Evolutionary conservation across 1,140 invertebrate genomes (phyloP).

Genomic region (Aporrectodea caliginosa): DNA sequence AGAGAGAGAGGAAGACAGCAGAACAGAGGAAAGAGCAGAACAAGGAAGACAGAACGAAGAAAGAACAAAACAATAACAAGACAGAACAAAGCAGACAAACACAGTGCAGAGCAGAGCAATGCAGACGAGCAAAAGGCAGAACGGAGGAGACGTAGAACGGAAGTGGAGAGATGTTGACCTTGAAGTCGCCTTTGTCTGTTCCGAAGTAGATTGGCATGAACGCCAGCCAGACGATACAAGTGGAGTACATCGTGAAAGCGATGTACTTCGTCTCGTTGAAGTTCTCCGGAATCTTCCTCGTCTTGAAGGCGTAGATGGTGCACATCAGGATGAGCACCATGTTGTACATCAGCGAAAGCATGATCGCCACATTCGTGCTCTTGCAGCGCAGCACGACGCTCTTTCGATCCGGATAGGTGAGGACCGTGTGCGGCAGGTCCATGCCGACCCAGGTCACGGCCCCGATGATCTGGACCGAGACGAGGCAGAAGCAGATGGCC

Average conservation of each 20-base stretch:
- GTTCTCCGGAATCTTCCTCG: slow-evolving; percentile 82
- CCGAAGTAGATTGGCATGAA: slow-evolving; percentile 67
- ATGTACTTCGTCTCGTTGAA: slow-evolving; percentile 89
- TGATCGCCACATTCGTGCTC: slow-evolving; percentile 76
- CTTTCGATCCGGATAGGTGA: slow-evolving; percentile 26
- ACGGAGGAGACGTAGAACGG: too few species aligned
- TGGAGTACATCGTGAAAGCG: slow-evolving; percentile 89
- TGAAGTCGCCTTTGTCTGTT: slow-evolving; percentile 41
- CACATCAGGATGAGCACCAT: slow-evolving; percentile 68
- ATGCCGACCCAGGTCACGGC: slow-evolving; percentile 27
- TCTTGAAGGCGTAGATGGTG: slow-evolving; percentile 69
- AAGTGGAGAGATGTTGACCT: too few species aligned
- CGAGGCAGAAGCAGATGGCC: slow-evolving; percentile 76
- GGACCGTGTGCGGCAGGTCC: slow-evolving; percentile 21
- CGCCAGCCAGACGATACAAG: slow-evolving; percentile 66
- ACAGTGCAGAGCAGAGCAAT: too few species aligned
- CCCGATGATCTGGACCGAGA: slow-evolving; percentile 55
- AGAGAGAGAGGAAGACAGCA: too few species aligned
- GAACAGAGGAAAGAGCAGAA: too few species aligned
- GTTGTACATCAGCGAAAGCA: slow-evolving; percentile 68
- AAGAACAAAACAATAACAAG: too few species aligned
- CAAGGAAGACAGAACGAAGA: too few species aligned
- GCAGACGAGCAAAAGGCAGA: too few species aligned
- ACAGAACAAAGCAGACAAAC: too few species aligned
- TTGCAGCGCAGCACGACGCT: slow-evolving; percentile 58